Percentiles rank a stretch among this genome's conserved stretches.
phyloP scores from a whole-genome alignment of 2,888 invertebrate genomes.

The Himalopsyche japonica region DNA sequence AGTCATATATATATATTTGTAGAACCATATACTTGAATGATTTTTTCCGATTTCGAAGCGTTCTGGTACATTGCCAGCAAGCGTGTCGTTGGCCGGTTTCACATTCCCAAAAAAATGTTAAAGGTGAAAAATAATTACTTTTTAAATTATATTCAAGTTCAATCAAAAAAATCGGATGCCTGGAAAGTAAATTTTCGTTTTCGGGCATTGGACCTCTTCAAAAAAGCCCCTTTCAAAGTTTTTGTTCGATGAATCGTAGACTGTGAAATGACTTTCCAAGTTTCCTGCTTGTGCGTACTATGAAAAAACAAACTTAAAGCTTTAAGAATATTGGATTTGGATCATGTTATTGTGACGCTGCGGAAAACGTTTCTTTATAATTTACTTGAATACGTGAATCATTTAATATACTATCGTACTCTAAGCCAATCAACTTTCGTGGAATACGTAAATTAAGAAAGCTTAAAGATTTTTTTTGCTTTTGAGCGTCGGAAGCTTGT shows the following conservation, averaged over 20 bases:
- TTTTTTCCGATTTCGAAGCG: not conserved
- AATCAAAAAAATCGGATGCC: slow-evolving; percentile 2
- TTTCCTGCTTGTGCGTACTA: not conserved
- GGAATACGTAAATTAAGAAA: too few species aligned
- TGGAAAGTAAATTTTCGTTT: not conserved
- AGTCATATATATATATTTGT: too few species aligned
- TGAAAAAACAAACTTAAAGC: not conserved
- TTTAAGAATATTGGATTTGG: not conserved
- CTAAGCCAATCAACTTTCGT: too few species aligned
- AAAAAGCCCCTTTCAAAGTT: slow-evolving; percentile 12
- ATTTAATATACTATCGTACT: too few species aligned
- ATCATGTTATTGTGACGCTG: not conserved
- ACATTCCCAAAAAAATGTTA: not conserved
- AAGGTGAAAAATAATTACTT: slow-evolving; percentile 1
- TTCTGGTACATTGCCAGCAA: not conserved
- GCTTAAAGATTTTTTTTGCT: too few species aligned
- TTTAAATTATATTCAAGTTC: slow-evolving; percentile 6
- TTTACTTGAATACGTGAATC: too few species aligned
- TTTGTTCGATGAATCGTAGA: slow-evolving; percentile 20
- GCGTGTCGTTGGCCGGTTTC: not conserved
- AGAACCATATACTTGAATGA: too few species aligned
- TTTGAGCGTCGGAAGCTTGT: too few species aligned
- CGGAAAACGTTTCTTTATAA: not conserved
- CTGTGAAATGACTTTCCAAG: slow-evolving; percentile 32
- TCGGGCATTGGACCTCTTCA: not conserved